Evolutionary conservation across 2,113 vertebrate species (phyloP), one percentile per base, ranked within the genome.

Genomic region (Phalacrocorax aristotelis): DNA sequence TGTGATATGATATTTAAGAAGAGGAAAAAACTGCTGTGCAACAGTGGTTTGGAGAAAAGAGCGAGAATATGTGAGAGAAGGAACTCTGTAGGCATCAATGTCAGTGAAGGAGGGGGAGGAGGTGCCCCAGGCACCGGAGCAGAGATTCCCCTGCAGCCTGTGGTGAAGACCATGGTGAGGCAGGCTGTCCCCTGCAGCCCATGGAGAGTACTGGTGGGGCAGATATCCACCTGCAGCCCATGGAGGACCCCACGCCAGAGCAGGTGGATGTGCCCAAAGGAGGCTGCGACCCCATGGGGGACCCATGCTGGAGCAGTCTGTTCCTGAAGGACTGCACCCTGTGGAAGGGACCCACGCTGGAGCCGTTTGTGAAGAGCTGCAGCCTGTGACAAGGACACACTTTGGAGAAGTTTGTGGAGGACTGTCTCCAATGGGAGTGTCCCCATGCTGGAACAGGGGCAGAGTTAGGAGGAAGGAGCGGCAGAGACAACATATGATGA

Each of bases 371-470:
- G 26, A 30, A 52, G 36, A 27, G 52, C 30, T 52, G 25, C 7
- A 51, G 9, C 30, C 30, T 2, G 3, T 42, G 14, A 36, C 19
- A 58, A 60, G 36, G 6, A 32, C 6, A 4, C 26, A 66, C 5
- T 2, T 2, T 48, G 40, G 10, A 62, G 40, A n/a, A 75, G 11
- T 82, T 74, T 2, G 3, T 57, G 23, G 69, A 79, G 46, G 40
- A 66, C 29, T 71, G 22, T 15, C 10, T 42, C 5, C 26, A 2
- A 2, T 13, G 17, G 19, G 5, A 23, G 36, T 10, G 34, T 72
- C 17, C 12, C 21, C 7, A 6, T 0, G 0, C 22, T 65, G 27
- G 12, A 55, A 23, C 11, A 19, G 17, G 4, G 40, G 4, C 65
- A 36, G 15, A 88, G 17, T 6, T 5, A 27, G 23, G 14, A 82